Percentiles rank a stretch among this genome's conserved stretches.
phyloP scores from a whole-genome alignment of 2,888 invertebrate genomes.

The Trachelus stipa region DNA sequence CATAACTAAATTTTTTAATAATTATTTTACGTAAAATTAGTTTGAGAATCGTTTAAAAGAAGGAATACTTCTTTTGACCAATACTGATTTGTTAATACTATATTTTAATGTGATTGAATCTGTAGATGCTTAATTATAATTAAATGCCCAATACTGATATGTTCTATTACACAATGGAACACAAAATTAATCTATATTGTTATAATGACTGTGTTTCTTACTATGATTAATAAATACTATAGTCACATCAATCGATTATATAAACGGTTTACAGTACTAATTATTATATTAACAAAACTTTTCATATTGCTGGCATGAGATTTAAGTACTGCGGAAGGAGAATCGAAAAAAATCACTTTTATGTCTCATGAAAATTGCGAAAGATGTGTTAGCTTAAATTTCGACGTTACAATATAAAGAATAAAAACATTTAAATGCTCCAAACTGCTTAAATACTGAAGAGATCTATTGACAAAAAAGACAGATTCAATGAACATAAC shows the following conservation, averaged over 20 bases:
- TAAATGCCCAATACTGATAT: slow-evolving; percentile 61
- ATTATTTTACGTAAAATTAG: background rate
- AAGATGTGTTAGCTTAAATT: background rate
- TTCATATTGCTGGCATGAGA: background rate
- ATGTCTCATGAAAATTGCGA: too few species aligned
- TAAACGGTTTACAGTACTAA: background rate
- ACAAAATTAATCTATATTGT: slow-evolving; percentile 31
- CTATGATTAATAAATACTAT: slow-evolving; percentile 23
- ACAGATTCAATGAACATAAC: background rate
- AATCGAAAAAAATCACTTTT: background rate
- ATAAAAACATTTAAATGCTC: background rate
- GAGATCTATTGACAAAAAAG: background rate
- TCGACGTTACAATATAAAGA: background rate
- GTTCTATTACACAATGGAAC: slow-evolving; percentile 32
- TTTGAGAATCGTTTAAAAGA: background rate
- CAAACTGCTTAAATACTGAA: background rate
- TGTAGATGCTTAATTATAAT: slow-evolving; percentile 27
- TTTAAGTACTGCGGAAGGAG: background rate
- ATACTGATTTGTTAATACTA: slow-evolving; percentile 9
- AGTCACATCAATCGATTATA: slow-evolving; percentile 14
- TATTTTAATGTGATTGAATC: background rate
- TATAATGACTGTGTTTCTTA: slow-evolving; percentile 4
- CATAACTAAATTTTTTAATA: background rate
- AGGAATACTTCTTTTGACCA: background rate
- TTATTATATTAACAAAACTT: background rate